Conservation (phyloP, 2,797 vertebrate genomes). For the Microhierax caerulescens region DNA sequence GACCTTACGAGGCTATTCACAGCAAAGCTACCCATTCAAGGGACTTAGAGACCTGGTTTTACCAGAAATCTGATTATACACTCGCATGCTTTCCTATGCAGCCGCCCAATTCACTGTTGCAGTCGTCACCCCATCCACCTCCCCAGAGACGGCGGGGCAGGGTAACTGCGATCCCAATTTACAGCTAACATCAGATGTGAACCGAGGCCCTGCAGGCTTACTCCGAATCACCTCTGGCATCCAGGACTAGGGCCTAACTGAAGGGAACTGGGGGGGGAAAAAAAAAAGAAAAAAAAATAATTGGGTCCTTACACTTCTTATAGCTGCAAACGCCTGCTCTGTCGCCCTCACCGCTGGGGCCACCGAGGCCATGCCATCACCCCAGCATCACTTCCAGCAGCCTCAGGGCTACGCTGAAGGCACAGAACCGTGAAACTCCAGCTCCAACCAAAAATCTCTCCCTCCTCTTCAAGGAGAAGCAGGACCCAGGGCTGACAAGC, state of each 20-base stretch:
- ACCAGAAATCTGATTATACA: constrained; percentile 44
- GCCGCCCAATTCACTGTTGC: constrained; percentile 18
- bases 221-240: neutral
- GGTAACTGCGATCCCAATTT: neutral
- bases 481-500: neutral
- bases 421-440: neutral
- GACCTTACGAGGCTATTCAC: constrained; percentile 25
- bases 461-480: neutral
- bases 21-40: constrained; percentile 34
- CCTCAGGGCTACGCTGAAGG: neutral
- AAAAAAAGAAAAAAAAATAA: neutral
- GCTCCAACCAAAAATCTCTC: neutral
- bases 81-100: neutral
- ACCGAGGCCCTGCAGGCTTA: neutral
- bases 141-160: neutral
- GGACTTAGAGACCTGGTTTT: constrained; percentile 1
- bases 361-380: neutral
- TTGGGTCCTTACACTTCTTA: neutral
- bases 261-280: neutral
- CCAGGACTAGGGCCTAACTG: neutral
- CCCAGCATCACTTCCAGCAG: neutral
- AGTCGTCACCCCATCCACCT: neutral
- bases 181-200: neutral
- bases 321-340: fast-evolving
- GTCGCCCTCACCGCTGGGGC: neutral